Percentiles rank a stretch among this genome's conserved stretches.
These are phyloP conservation scores for Rhabdophis nuchalis DNA, from an alignment of 2,797 vertebrate species.

Conservation along the genomic window DNA sequence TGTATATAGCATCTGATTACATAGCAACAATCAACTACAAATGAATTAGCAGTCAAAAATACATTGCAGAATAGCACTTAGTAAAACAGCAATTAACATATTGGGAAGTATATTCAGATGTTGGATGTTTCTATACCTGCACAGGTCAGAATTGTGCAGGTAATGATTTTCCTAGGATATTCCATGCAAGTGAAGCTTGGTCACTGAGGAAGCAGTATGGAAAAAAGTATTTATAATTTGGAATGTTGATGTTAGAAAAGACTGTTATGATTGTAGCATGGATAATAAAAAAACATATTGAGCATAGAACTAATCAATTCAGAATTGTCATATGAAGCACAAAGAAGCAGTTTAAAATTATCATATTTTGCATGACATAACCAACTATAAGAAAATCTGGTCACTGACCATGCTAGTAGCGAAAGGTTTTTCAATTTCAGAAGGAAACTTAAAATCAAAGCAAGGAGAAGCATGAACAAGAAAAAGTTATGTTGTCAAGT, in stretches of 20 bases:
- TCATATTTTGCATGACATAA: neutral
- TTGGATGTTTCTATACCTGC: neutral
- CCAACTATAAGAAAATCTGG: neutral
- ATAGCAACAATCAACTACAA: neutral
- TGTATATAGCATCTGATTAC: neutral
- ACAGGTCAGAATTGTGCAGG: neutral
- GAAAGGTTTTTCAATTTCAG: neutral
- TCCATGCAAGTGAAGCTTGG: neutral
- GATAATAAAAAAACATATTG: neutral
- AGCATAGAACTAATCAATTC: neutral
- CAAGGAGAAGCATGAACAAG: neutral
- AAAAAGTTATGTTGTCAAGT: neutral
- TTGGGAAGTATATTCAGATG: neutral
- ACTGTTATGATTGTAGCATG: neutral
- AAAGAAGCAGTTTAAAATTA: neutral
- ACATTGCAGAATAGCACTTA: neutral
- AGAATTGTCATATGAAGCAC: neutral
- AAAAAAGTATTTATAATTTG: neutral
- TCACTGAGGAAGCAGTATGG: neutral
- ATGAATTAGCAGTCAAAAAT: neutral
- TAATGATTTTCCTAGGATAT: neutral
- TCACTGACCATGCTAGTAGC: neutral
- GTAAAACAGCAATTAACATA: neutral
- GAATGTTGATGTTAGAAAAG: neutral
- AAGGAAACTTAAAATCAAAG: neutral